phyloP scores from a whole-genome alignment of 2,113 vertebrate species.

The Pardalotus punctatus region DNA sequence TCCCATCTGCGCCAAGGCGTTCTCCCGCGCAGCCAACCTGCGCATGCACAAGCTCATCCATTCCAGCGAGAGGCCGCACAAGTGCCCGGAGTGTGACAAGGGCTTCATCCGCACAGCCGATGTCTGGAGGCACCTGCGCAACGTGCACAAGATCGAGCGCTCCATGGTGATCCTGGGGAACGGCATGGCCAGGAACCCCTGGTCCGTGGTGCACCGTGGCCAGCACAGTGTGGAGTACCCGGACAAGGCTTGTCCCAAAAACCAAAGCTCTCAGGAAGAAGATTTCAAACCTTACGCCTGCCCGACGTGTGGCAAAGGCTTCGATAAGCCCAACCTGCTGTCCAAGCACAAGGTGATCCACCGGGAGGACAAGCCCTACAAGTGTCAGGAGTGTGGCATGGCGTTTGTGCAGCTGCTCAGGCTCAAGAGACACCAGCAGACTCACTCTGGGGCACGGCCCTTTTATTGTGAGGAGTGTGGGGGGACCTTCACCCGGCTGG shows the following conservation, averaged over 20 bases:
- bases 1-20: constrained; percentile 32
- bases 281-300: constrained; percentile 3
- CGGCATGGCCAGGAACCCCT: constrained; percentile 1
- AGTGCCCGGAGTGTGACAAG: constrained; percentile 47
- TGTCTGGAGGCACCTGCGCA: constrained; percentile 52
- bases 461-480: constrained; percentile 33
- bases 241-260: neutral
- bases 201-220: neutral
- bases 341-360: constrained; percentile 63
- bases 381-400: constrained; percentile 57
- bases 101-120: constrained; percentile 53
- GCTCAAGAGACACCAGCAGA: constrained; percentile 52
- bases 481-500: neutral
- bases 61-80: constrained; percentile 31
- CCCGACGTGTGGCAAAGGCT: neutral
- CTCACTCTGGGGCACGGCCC: constrained; percentile 8
- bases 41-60: constrained; percentile 59
- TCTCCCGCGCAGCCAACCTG: constrained; percentile 30
- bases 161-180: constrained; percentile 45
- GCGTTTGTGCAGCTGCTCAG: constrained; percentile 38
- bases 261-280: neutral
- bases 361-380: constrained; percentile 44
- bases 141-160: constrained; percentile 31
- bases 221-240: neutral
- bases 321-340: constrained; percentile 47